Evolutionary conservation across 1,140 invertebrate species (phyloP), one percentile per base, ranked within the genome.

Genomic region (Leptoteleia sp.): DNA sequence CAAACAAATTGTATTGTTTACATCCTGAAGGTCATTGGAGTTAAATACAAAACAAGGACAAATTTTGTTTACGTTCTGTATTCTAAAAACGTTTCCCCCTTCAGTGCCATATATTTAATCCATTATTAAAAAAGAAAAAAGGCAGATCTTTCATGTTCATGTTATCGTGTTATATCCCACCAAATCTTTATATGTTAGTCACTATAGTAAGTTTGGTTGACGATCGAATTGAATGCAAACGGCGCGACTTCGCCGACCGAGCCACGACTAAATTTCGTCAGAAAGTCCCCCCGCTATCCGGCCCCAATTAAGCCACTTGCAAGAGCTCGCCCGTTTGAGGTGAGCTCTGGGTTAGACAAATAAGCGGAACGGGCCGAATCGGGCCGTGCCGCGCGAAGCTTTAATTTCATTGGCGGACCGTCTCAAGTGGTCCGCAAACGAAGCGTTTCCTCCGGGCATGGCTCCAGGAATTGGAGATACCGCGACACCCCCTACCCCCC

Each of bases 391-490:
- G 13, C 9, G 6, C 13, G 13, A 16, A 54, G 48, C 31, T 48
- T 82, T 81, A 83, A 81, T 82, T 82, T 83, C 82, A 87, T 85
- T 85, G 81, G 80, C 73, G 79, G 82, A 80, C 80, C n/a, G 81
- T 84, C 82, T 84, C 82, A 61, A 85, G 82, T 76, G 71, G 25
- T 77, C 52, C 31, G 76, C 65, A 81, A 83, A 82, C 40, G 19
- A 57, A 16, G 48, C 35, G 35, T 78, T 64, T 75, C 70, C 65
- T 55, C 57, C n/a, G 42, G 13, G 6, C 15, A 25, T 35, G 19
- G 38, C 48, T 47, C 48, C 40, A 4, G 40, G 27, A 52, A 65
- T 37, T 13, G 29, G 40, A 40, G 61, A 72, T 29, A 27, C 35
- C 15, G 0, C 13, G 7, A 17, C 22, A n/a, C n/a, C n/a, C n/a